These are phyloP conservation scores for Bombycilla garrulus DNA, from an alignment of 2,113 vertebrate species.

Conservation along the genomic window DNA sequence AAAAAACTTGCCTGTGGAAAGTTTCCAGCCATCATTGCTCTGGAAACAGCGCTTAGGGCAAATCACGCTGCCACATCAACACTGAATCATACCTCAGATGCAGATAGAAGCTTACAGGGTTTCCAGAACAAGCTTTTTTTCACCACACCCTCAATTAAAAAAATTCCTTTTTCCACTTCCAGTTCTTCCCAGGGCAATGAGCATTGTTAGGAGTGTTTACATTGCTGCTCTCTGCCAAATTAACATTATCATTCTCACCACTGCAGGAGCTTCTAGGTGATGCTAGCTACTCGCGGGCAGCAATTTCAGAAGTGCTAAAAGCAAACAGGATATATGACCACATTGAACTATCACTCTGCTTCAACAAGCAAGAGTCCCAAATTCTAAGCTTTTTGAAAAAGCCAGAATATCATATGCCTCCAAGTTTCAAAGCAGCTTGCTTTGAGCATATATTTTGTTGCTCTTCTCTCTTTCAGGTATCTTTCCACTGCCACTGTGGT, in stretches of 20 bases:
- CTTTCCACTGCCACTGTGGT: neutral
- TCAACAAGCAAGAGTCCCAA: neutral
- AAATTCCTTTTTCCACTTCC: neutral
- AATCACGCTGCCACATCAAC: neutral
- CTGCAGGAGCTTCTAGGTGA: neutral
- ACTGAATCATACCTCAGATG: neutral
- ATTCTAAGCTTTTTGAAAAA: neutral
- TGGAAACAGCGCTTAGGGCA: neutral
- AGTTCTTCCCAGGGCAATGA: neutral
- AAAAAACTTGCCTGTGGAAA: neutral
- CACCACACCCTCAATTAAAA: neutral
- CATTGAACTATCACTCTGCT: neutral
- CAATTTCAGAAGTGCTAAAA: neutral
- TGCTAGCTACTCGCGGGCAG: neutral
- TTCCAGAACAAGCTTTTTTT: neutral
- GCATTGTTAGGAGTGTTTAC: neutral
- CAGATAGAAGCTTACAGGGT: neutral
- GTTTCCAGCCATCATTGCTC: neutral
- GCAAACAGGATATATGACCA: neutral
- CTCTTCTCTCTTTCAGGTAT: neutral
- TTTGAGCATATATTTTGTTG: accelerated
- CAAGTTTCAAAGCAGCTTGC: neutral
- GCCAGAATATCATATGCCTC: neutral
- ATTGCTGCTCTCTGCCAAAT: neutral
- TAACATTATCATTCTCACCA: neutral